Conservation (phyloP, 2,888 invertebrate genomes). For the Thymelicus sylvestris region DNA sequence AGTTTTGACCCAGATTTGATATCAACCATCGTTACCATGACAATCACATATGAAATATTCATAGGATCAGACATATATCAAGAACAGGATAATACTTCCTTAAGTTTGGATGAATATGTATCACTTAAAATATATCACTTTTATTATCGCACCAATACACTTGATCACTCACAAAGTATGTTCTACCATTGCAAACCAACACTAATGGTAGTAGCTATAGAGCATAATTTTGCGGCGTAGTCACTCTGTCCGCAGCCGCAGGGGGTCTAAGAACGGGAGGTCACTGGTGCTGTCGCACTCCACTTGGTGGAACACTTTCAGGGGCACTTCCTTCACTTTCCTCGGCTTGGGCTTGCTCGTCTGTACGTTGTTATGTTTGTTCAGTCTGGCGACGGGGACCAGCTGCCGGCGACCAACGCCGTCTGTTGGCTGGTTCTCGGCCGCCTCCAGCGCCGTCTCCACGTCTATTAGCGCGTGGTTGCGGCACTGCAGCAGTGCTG, state of each 20-base stretch:
- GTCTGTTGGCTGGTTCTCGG: slow-evolving; percentile 65
- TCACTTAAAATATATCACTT: slow-evolving; percentile 6
- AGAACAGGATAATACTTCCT: too few relatives aligned
- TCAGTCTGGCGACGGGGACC: slow-evolving; percentile 59
- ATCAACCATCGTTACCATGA: too few relatives aligned
- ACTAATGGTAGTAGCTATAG: slow-evolving; percentile 65
- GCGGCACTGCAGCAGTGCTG: slow-evolving; percentile 72
- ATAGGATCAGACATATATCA: too few relatives aligned
- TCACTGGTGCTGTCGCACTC: slow-evolving; percentile 65
- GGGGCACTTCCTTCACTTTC: slow-evolving; percentile 70
- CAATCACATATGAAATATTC: too few relatives aligned
- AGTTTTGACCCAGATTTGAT: too few relatives aligned
- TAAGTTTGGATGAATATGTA: background rate
- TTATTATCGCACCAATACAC: background rate
- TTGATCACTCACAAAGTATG: background rate
- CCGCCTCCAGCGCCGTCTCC: slow-evolving; percentile 81
- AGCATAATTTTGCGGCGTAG: slow-evolving; percentile 64
- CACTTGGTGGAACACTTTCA: slow-evolving; percentile 72
- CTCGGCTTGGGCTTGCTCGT: slow-evolving; percentile 46
- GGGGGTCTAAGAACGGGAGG: slow-evolving; percentile 70
- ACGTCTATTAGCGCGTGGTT: slow-evolving; percentile 79
- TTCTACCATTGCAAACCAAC: background rate
- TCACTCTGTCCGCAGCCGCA: slow-evolving; percentile 76
- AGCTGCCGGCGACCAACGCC: slow-evolving; percentile 59
- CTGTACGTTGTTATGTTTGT: slow-evolving; percentile 37